Percentiles rank a stretch among this genome's conserved stretches.
Evolutionary conservation across 2,113 vertebrate genomes (phyloP).

Genomic region (Seriola rivoliana): DNA sequence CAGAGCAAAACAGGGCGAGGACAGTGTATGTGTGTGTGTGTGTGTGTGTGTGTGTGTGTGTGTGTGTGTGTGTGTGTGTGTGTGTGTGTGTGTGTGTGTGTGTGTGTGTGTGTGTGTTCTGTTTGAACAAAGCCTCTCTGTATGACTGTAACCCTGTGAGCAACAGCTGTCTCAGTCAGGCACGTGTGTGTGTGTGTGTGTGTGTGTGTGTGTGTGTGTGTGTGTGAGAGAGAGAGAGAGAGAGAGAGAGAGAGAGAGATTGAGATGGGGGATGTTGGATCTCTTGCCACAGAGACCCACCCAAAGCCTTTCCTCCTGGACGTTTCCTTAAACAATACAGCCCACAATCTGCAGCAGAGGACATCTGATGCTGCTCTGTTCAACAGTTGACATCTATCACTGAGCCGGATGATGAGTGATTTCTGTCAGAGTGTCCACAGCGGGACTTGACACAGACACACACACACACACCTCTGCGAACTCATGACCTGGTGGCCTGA

Average conservation of each 20-base stretch:
- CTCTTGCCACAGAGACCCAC: constrained; percentile 33
- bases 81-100: constrained; percentile 41
- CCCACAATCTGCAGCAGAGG: not conserved
- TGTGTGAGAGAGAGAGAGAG: constrained; percentile 24
- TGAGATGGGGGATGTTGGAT: constrained; percentile 13
- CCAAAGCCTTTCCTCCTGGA: constrained; percentile 52
- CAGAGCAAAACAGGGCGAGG: constrained; percentile 48
- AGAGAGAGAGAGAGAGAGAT: not conserved
- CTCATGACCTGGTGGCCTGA: constrained; percentile 56
- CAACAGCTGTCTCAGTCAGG: constrained; percentile 82
- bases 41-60: constrained; percentile 50
- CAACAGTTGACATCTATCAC: constrained; percentile 10
- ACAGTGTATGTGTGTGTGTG: constrained; percentile 32
- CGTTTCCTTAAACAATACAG: constrained; percentile 13
- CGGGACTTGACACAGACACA: constrained; percentile 1
- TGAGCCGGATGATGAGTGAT: constrained; percentile 30
- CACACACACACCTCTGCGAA: constrained; percentile 48
- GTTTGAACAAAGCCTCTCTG: constrained; percentile 81
- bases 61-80: constrained; percentile 49
- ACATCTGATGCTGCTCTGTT: not conserved
- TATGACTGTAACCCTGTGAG: constrained; percentile 74
- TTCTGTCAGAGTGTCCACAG: constrained; percentile 32
- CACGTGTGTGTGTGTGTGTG: constrained; percentile 45
- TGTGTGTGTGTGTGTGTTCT: constrained; percentile 45
- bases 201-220: constrained; percentile 6